A percentile compares a stretch with the other conserved stretches of the same genome.
These are phyloP conservation scores for Pipistrellus nathusii DNA, from an alignment of 2,797 vertebrate genomes.

Conservation along the genomic window DNA sequence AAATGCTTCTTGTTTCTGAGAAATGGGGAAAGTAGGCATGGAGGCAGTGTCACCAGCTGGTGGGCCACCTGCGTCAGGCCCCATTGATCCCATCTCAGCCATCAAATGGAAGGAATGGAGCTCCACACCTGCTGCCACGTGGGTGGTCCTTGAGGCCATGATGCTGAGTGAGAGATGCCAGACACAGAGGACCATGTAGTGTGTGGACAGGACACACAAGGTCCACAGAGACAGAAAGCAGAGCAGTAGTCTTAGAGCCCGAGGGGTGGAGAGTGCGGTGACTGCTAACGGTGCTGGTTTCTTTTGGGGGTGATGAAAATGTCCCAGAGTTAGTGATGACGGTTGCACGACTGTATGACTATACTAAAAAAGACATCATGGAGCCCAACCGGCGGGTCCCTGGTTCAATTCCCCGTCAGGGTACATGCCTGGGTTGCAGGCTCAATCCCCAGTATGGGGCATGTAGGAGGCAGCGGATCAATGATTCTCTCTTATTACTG, in stretches of 20 bases:
- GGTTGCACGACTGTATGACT: not conserved
- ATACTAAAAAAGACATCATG: not conserved
- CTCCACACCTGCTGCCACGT: accelerated
- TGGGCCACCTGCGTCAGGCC: not conserved
- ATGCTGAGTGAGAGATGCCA: not conserved
- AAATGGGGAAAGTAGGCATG: not conserved
- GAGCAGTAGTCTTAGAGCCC: not conserved
- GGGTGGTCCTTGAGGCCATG: not conserved
- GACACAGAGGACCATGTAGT: not conserved
- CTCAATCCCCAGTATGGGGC: no score
- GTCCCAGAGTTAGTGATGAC: not conserved
- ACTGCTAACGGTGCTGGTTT: no score
- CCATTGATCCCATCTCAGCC: not conserved
- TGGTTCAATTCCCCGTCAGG: no score
- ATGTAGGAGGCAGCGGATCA: no score
- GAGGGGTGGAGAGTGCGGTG: accelerated
- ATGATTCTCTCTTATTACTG: no score
- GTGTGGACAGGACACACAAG: accelerated
- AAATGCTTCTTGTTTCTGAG: slow-evolving; percentile 19
- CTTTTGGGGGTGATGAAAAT: not conserved
- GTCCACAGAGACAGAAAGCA: not conserved
- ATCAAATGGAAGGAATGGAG: not conserved
- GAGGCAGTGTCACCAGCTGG: not conserved
- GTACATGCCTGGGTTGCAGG: no score
- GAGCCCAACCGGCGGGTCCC: no score